A percentile compares a stretch with the other conserved stretches of the same genome.
Conservation (phyloP, 2,113 vertebrate genomes). For the Megaptera novaeangliae region DNA sequence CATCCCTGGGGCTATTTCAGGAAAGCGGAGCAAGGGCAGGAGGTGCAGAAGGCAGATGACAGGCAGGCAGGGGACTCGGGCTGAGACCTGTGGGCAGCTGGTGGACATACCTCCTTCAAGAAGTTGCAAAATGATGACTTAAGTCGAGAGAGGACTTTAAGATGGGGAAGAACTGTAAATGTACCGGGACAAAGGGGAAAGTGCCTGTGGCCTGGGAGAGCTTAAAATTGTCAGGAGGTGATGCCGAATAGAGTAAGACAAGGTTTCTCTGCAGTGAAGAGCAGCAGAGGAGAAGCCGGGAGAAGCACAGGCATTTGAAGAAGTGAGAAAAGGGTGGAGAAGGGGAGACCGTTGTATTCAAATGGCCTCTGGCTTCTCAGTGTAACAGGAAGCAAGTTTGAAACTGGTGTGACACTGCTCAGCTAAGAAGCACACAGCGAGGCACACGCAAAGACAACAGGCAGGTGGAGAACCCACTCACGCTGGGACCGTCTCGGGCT, state of each 20-base stretch:
- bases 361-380: not conserved
- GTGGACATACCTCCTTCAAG: no score
- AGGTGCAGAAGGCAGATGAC: not conserved
- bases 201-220: not conserved
- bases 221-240: not conserved
- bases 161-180: not conserved
- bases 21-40: no score
- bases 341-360: not conserved
- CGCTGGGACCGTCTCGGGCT: not conserved
- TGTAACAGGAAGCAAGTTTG: not conserved
- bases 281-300: not conserved
- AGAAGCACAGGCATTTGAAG: not conserved
- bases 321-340: not conserved
- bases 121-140: not conserved
- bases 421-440: not conserved
- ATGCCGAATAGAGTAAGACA: no score
- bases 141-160: not conserved
- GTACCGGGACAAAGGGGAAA: not conserved
- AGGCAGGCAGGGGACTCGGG: rapidly evolving
- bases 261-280: not conserved
- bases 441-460: not conserved
- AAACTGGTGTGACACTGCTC: not conserved
- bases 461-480: not conserved
- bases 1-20: not conserved
- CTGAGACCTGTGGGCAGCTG: not conserved